Base-by-base conservation (phyloP, 1,140 invertebrate genomes). In the Mactra quadrangularis region DNA sequence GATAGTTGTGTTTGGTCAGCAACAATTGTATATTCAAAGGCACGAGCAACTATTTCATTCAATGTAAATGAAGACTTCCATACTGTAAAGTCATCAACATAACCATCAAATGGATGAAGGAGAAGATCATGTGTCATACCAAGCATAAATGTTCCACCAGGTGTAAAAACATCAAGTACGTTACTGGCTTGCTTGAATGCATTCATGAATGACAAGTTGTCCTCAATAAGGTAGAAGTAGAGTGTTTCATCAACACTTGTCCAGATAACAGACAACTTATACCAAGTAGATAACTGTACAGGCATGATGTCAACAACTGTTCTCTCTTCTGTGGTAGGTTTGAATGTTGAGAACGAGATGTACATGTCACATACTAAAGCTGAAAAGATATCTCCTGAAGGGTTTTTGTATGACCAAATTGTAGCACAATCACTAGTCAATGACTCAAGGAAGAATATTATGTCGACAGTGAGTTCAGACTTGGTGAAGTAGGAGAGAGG, bases 191-290 rank as follows among this genome's bases (percentile, higher is more conserved):
- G 66, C 2, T 45, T 41, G 31, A 76, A 76, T 31, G 76, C 64
- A 59, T 64, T 64, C 7, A 52, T 55, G 35, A 53, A 45, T 55
- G 66, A 45, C 13, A 66, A 35, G 35, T 71, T 75, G 0, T 77
- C 77, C 17, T 55, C 71, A 1, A 87, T 71, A 9, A 87, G 55
- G 17, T 59, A 68, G 35, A 85, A 41, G 11, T 62, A 57, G 19
- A 85, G 22, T 29, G 38, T 70, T 52, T 53, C 52, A 25, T 70
- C 57, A 7, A n/a, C 15, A 17, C 64, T 64, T 29, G 59, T 59
- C 84, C 84, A 87, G 19, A 81, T 71, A 7, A 85, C 25, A 7
- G 84, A 41, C 68, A 87, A 33, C 35, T 87, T 84, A 74, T 85
- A 85, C 86, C 86, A 87, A 15, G n/a, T 79, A 22, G 68, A 22